phyloP scores from a whole-genome alignment of 2,113 vertebrate species.

The Onychostoma macrolepis region DNA sequence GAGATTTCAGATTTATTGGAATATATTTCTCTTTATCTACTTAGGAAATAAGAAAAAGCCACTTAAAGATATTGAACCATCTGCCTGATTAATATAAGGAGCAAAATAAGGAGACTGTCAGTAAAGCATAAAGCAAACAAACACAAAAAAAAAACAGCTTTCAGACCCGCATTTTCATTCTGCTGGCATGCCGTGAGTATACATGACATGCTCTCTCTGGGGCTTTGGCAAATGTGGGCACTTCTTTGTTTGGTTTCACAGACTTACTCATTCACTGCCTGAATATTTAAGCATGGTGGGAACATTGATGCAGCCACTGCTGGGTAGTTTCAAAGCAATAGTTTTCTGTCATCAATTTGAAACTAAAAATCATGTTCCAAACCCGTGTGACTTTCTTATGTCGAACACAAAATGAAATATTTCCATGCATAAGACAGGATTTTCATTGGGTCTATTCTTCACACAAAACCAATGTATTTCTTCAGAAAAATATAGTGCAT shows the following conservation, averaged over 20 bases:
- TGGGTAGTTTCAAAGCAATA: neutral
- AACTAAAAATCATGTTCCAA: neutral
- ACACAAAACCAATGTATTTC: too few species aligned
- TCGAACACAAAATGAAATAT: too few species aligned
- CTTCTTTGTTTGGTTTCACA: constrained; percentile 23
- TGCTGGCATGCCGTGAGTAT: neutral
- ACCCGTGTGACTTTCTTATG: too few species aligned
- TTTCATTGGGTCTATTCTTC: too few species aligned
- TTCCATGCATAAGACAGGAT: too few species aligned
- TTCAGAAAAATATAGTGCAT: too few species aligned
- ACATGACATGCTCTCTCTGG: constrained; percentile 18
- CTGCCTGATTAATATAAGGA: constrained; percentile 23
- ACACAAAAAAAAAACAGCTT: constrained; percentile 3
- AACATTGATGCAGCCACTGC: neutral
- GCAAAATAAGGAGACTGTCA: neutral
- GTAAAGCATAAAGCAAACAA: constrained; percentile 15
- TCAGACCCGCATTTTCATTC: constrained; percentile 5
- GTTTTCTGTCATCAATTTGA: neutral
- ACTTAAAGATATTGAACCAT: constrained; percentile 17
- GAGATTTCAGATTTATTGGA: constrained; percentile 3
- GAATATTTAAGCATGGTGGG: constrained; percentile 27
- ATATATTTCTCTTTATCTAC: constrained; percentile 10
- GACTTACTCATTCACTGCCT: constrained; percentile 28
- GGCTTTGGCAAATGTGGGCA: constrained; percentile 24
- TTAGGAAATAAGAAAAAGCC: constrained; percentile 24